Evolutionary conservation across 2,113 vertebrate species (phyloP).

Genomic region (Smithornis capensis): DNA sequence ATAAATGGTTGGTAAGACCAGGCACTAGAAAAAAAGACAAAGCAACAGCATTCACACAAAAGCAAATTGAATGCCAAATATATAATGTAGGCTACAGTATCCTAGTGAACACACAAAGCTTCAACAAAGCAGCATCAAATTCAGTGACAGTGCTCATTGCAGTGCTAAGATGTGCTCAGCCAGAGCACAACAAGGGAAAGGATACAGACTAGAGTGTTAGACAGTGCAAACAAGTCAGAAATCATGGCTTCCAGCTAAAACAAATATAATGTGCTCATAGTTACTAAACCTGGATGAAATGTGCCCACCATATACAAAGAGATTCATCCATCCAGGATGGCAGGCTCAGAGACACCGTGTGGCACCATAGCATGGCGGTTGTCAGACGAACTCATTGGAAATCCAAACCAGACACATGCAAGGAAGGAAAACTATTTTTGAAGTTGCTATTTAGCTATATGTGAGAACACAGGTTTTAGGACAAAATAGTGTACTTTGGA

Average conservation of each 20-base stretch:
- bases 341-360: neutral
- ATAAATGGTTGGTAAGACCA: neutral
- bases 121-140: neutral
- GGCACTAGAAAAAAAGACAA: neutral
- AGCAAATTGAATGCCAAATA: neutral
- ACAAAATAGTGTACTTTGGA: neutral
- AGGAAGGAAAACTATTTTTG: neutral
- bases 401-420: neutral
- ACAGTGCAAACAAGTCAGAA: neutral
- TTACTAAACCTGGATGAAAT: neutral
- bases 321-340: neutral
- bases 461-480: neutral
- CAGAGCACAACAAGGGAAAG: neutral
- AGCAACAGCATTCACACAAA: neutral
- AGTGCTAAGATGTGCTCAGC: neutral
- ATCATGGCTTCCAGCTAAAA: neutral
- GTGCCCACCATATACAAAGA: neutral
- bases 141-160: neutral
- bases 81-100: neutral
- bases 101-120: neutral
- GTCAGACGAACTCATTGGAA: neutral
- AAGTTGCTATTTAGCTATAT: neutral
- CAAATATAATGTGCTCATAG: neutral
- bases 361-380: neutral
- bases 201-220: neutral